A percentile compares a stretch with the other conserved stretches of the same genome.
phyloP scores from a whole-genome alignment of 2,113 vertebrate genomes.

The Gymnogyps californianus region DNA sequence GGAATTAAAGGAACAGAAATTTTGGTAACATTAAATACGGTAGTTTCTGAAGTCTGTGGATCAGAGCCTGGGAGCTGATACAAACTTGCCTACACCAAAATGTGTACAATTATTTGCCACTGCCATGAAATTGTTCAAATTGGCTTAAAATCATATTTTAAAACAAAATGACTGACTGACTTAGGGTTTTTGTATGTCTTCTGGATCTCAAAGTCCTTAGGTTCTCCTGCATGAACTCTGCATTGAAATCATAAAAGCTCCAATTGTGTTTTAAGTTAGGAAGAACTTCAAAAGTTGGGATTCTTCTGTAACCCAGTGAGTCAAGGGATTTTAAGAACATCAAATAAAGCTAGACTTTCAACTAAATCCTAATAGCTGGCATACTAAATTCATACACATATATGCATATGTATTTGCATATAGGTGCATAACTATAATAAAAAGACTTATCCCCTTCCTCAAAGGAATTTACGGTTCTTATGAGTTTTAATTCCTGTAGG shows the following conservation, averaged over 20 bases:
- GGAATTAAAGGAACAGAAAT: background rate
- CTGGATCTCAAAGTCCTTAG: background rate
- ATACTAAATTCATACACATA: background rate
- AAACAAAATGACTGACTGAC: background rate
- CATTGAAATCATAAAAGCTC: background rate
- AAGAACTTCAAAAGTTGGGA: conserved; percentile 4
- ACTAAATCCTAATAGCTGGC: background rate
- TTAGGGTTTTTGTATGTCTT: background rate
- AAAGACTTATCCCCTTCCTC: background rate
- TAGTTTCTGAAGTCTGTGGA: background rate
- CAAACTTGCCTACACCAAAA: background rate
- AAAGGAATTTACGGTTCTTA: background rate
- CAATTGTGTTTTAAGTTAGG: background rate
- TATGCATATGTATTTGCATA: background rate
- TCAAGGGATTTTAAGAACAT: conserved; percentile 17
- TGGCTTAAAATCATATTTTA: background rate
- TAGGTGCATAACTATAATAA: background rate
- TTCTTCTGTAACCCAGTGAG: background rate
- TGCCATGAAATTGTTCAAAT: background rate
- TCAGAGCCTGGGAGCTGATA: background rate
- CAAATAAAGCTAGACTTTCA: conserved; percentile 1
- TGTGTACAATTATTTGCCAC: background rate
- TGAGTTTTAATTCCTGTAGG: background rate
- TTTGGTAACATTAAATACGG: background rate
- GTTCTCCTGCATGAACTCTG: background rate